phyloP scores from a whole-genome alignment of 2,113 vertebrate genomes.

The Gymnogyps californianus region DNA sequence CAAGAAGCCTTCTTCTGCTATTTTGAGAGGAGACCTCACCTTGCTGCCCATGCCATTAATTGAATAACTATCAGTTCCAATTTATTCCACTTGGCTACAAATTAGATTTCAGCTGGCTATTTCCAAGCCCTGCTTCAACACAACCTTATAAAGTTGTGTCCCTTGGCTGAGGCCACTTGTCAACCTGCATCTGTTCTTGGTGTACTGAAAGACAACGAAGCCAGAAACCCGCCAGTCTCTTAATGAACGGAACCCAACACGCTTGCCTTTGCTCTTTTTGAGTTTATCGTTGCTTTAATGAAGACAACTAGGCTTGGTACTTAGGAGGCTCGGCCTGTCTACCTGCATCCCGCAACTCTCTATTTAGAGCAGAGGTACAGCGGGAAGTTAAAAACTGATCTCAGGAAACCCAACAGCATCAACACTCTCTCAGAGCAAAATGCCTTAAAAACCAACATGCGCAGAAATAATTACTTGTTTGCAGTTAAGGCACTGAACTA shows the following conservation, averaged over 20 bases:
- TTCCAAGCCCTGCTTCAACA: slow-evolving; percentile 27
- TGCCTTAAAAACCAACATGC: neutral
- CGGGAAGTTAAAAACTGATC: neutral
- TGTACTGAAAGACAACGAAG: slow-evolving; percentile 29
- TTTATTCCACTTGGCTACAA: slow-evolving; percentile 62
- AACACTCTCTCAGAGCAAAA: neutral
- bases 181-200: slow-evolving; percentile 51
- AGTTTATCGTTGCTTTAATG: neutral
- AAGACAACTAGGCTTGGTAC: neutral
- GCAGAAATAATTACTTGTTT: neutral
- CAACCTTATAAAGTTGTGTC: slow-evolving; percentile 31
- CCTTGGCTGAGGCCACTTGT: slow-evolving; percentile 46
- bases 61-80: slow-evolving; percentile 60
- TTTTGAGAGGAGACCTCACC: slow-evolving; percentile 40
- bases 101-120: slow-evolving; percentile 58
- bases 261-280: neutral
- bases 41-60: slow-evolving; percentile 31
- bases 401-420: neutral
- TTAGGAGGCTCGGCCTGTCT: neutral
- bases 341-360: neutral
- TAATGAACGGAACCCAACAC: neutral
- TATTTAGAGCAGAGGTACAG: neutral
- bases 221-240: neutral
- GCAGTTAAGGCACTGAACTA: neutral
- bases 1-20: slow-evolving; percentile 24